A percentile compares a stretch with the other conserved stretches of the same genome.
phyloP scores from a whole-genome alignment of 2,797 vertebrate species.

The Babyrousa celebensis region DNA sequence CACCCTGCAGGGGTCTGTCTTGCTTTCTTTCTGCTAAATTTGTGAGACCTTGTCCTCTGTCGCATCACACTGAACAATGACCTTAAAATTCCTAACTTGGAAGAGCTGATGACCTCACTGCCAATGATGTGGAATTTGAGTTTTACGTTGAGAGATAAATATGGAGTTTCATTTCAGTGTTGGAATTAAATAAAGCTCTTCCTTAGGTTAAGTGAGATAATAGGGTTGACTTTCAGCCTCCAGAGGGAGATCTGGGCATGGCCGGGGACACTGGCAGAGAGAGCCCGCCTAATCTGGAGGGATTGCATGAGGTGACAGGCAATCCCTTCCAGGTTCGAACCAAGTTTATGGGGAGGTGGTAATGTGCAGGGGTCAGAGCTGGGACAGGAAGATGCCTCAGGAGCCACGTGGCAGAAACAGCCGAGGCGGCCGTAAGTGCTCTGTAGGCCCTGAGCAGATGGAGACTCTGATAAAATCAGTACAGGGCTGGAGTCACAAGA shows the following conservation, averaged over 20 bases:
- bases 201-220: constrained; percentile 33
- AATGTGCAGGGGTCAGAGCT: not conserved
- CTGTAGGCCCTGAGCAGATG: not conserved
- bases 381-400: not conserved
- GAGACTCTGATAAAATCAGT: not conserved
- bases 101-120: not conserved
- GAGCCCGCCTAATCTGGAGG: not conserved
- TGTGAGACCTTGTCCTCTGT: not conserved
- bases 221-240: not conserved
- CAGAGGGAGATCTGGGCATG: not conserved
- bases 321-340: not conserved
- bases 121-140: constrained; percentile 1
- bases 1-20: not conserved
- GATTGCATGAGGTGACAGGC: not conserved
- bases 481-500: not conserved
- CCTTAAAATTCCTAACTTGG: not conserved
- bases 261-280: not conserved
- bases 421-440: not conserved
- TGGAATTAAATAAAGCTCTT: constrained; percentile 68
- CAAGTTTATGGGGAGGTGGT: not conserved
- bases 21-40: not conserved
- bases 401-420: no score
- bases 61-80: not conserved
- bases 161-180: not conserved
- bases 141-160: not conserved